Evolutionary conservation across 2,888 invertebrate species (phyloP), one percentile per base, ranked within the genome.

Genomic region (Pyrgus malvae): DNA sequence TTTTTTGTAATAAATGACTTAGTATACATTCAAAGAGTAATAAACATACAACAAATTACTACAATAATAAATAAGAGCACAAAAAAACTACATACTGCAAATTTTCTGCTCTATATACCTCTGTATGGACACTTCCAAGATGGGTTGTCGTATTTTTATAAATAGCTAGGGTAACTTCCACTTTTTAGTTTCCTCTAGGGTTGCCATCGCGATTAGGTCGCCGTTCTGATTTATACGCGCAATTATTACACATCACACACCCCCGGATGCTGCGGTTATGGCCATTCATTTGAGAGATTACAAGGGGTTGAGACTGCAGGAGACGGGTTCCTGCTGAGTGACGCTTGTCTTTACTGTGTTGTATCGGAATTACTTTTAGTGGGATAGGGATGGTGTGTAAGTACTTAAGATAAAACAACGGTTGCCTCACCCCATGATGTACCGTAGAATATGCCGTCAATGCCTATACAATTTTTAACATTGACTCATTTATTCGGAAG

Each of bases 211-310:
- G 78, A 84, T 83, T 81, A 83, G 80, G 72, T 77, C 78, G 83
- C 80, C 85, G 82, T 79, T 87, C 83, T 88, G 88, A 88, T 87
- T 87, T 86, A 88, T 88, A 70, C 65, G 63, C 63, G 73, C 78
- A 78, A 83, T 84, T 80, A 83, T 79, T 80, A 77, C 68, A 71
- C 71, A 71, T 70, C 61, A 48, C 61, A 48, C 55, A 48, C 55
- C 55, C 49, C 46, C 44, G 53, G 46, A 54, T 38, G 45, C 35
- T 55, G 46, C 16, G 46, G 57, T 51, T 49, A 55, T 55, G 55
- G 55, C 50, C 38, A 54, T 40, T 46, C 53, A 54, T 54, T 46
- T 54, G 51, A 45, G 44, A 51, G 44, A 51, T 51, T 51, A 51
- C 44, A 51, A 51, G 51, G 51, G 51, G 42, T 42, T 42, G 42